Conservation (phyloP, 2,797 vertebrate species). For the Takifugu ocellatus region DNA sequence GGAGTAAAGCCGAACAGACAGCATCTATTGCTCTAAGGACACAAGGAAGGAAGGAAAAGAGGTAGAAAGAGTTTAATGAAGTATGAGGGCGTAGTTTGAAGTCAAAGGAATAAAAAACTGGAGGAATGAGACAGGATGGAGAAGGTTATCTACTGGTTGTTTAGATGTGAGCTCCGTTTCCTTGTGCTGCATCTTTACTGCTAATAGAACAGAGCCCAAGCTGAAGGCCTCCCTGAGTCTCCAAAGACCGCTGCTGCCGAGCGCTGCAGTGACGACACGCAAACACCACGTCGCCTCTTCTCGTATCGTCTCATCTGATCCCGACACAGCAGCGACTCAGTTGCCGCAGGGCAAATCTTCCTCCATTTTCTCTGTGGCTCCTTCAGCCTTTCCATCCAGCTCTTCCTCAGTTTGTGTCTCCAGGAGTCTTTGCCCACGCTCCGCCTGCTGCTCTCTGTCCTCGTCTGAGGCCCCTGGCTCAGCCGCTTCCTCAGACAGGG, state of each 20-base stretch:
- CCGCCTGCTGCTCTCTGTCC: constrained; percentile 15
- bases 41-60: constrained; percentile 23
- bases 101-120: constrained; percentile 10
- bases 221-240: constrained; percentile 67
- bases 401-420: constrained; percentile 9
- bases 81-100: constrained; percentile 7
- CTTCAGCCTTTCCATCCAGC: constrained; percentile 12
- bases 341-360: background rate
- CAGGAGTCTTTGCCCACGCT: constrained; percentile 14
- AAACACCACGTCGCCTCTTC: constrained; percentile 10
- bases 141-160: too few relatives aligned
- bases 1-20: constrained; percentile 42
- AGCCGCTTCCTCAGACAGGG: constrained; percentile 86
- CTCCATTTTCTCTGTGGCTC: background rate
- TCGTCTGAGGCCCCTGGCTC: constrained; percentile 69
- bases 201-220: constrained; percentile 24
- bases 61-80: constrained; percentile 46
- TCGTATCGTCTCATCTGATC: constrained; percentile 5
- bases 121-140: constrained; percentile 16
- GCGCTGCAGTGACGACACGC: constrained; percentile 23
- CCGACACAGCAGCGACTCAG: constrained; percentile 8
- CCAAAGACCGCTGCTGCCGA: constrained; percentile 43
- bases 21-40: constrained; percentile 62
- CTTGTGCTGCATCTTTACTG: constrained; percentile 31
- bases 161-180: constrained; percentile 29